These are phyloP conservation scores for Grus americana DNA, from an alignment of 2,113 vertebrate species.

Conservation along the genomic window DNA sequence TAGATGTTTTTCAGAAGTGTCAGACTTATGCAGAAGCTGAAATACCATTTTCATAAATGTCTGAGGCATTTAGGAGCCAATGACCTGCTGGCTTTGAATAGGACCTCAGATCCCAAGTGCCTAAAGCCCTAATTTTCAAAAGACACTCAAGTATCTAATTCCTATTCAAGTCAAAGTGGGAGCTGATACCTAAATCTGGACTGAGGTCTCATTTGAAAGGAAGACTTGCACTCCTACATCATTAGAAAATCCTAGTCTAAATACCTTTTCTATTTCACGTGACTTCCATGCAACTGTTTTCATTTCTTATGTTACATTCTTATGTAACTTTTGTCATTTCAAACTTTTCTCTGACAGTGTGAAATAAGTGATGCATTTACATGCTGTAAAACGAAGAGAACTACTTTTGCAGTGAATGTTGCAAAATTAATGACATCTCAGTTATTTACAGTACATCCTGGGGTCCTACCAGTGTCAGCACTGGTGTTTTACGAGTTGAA, in stretches of 20 bases:
- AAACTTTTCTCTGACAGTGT: background rate
- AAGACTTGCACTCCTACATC: background rate
- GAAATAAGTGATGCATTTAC: background rate
- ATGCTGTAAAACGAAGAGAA: background rate
- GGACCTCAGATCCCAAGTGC: background rate
- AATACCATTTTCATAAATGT: background rate
- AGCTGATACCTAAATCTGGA: background rate
- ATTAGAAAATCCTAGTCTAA: background rate
- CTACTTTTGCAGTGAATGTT: background rate
- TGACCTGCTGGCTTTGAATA: background rate
- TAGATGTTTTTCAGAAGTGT: background rate
- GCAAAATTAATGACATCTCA: background rate
- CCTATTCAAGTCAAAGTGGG: background rate
- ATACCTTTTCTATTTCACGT: background rate
- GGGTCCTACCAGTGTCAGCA: background rate
- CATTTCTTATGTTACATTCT: background rate
- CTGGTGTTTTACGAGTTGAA: background rate
- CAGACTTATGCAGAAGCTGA: background rate
- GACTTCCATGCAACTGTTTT: background rate
- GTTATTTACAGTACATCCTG: slow-evolving; percentile 9
- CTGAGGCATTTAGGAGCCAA: background rate
- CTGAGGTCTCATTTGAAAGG: background rate
- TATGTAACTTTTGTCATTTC: background rate
- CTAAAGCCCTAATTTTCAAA: background rate
- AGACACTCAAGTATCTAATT: background rate